Evolutionary conservation across 2,888 invertebrate species (phyloP).

Genomic region (Ophioninae sp.): DNA sequence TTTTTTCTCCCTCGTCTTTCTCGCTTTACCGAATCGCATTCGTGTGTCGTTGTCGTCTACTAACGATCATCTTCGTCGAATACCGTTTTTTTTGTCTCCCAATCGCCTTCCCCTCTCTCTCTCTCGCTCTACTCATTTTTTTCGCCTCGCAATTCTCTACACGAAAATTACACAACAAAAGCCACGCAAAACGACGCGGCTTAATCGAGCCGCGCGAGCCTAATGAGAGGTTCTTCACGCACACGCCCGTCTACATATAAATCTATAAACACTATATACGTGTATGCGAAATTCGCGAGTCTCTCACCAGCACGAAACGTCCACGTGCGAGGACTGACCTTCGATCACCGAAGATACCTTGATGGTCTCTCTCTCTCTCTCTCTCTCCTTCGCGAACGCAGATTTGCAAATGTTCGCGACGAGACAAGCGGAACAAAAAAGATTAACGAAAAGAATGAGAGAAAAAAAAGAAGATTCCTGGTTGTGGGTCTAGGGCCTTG

Average conservation of each 20-base stretch:
- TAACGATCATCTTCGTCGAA: constrained; percentile 20
- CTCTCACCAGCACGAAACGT: constrained; percentile 25
- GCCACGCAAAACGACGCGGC: not conserved
- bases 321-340: constrained; percentile 55
- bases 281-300: constrained; percentile 21
- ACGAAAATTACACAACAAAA: constrained; percentile 14
- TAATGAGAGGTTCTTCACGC: constrained; percentile 26
- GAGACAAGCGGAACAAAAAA: constrained; percentile 8
- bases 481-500: constrained; percentile 48
- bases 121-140: not conserved
- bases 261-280: constrained; percentile 1
- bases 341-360: constrained; percentile 61
- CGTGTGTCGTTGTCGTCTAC: constrained; percentile 51
- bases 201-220: constrained; percentile 36
- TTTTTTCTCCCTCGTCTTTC: constrained; percentile 11
- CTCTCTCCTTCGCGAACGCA: constrained; percentile 12
- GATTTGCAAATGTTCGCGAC: constrained; percentile 21
- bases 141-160: not conserved
- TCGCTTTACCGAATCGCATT: constrained; percentile 67
- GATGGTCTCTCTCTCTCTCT: constrained; percentile 31
- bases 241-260: not conserved
- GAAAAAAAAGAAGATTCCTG: not conserved
- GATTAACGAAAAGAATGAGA: not conserved
- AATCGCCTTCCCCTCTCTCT: not conserved
- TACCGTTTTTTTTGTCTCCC: not conserved